phyloP scores from a whole-genome alignment of 2,888 invertebrate species.

The Limnephilus marmoratus region DNA sequence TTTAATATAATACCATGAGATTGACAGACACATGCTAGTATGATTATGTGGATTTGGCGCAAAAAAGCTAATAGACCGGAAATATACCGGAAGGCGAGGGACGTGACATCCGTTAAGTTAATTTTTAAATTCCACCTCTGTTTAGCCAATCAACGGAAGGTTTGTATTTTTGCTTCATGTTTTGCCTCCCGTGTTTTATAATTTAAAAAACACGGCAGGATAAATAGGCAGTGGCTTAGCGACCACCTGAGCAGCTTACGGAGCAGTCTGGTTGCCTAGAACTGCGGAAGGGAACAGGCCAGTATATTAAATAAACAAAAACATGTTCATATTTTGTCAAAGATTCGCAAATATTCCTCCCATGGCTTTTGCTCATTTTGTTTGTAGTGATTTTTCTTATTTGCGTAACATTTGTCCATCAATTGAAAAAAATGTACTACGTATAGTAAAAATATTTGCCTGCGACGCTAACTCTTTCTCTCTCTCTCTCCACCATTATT shows the following conservation, averaged over 20 bases:
- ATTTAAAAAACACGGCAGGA: not conserved
- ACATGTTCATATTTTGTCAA: not conserved
- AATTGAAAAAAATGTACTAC: not conserved
- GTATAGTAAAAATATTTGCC: not conserved
- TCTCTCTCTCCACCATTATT: not conserved
- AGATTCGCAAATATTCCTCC: not conserved
- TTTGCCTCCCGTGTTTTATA: not conserved
- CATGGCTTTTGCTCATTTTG: not conserved
- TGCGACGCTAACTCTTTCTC: not conserved
- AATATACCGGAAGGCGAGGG: not conserved
- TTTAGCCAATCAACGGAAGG: constrained; percentile 15
- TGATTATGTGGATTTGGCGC: not conserved
- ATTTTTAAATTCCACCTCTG: not conserved
- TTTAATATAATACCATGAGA: not conserved
- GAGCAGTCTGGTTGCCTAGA: not conserved
- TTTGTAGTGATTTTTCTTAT: not conserved
- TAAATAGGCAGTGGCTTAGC: not conserved
- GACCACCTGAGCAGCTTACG: not conserved
- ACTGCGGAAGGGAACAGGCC: not conserved
- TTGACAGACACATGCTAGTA: not conserved
- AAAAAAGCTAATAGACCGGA: not conserved
- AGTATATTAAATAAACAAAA: not conserved
- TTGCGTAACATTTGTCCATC: not conserved
- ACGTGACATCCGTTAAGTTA: constrained; percentile 2
- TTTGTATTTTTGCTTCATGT: not conserved